phyloP scores from a whole-genome alignment of 2,888 invertebrate species.

The Nasonia oneida region DNA sequence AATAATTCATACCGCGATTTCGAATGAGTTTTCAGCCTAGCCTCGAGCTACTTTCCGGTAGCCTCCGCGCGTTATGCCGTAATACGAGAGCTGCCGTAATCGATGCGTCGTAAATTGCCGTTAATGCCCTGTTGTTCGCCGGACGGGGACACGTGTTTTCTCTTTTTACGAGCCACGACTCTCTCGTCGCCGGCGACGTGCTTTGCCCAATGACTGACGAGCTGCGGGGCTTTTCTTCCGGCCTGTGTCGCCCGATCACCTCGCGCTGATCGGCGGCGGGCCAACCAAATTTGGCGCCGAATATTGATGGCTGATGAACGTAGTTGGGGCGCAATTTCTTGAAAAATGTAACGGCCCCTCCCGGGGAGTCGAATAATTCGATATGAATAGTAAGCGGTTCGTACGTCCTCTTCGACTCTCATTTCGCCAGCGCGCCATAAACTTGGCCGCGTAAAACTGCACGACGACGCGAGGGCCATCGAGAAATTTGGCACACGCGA shows the following conservation, averaged over 20 bases:
- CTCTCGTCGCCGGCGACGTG: background rate
- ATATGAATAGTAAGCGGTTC: conserved; percentile 10
- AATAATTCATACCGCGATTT: conserved; percentile 48
- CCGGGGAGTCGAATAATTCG: background rate
- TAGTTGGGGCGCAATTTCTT: background rate
- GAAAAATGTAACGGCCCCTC: background rate
- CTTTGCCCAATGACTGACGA: conserved; percentile 10
- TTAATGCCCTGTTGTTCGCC: conserved; percentile 14
- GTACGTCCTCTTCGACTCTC: conserved; percentile 16
- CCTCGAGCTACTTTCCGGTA: conserved; percentile 27
- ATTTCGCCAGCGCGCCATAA: background rate
- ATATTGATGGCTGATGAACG: conserved; percentile 19
- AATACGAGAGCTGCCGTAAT: background rate
- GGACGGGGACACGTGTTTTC: conserved; percentile 27
- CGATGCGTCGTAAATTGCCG: background rate
- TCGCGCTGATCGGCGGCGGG: background rate
- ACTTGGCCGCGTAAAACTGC: conserved; percentile 17
- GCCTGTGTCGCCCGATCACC: background rate
- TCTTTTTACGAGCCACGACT: background rate
- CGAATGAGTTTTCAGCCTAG: conserved; percentile 23
- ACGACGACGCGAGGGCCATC: background rate
- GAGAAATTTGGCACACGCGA: conserved; percentile 40
- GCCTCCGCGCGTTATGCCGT: background rate
- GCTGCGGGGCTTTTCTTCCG: conserved; percentile 17
- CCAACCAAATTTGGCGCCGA: conserved; percentile 32